These are phyloP conservation scores for Ganaspis sp. DNA, from an alignment of 1,140 invertebrate genomes.

Conservation along the genomic window DNA sequence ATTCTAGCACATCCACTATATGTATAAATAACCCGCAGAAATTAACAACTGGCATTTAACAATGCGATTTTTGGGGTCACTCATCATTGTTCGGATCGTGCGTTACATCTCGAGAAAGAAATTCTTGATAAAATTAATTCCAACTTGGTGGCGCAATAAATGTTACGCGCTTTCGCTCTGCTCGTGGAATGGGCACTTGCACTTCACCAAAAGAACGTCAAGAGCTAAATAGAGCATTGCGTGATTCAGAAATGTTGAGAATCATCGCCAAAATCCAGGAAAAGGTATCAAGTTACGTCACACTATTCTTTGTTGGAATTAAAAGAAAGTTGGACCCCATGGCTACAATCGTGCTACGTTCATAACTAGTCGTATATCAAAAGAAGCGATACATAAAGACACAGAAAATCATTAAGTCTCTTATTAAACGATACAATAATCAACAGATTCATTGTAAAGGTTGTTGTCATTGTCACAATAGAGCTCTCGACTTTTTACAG, in stretches of 20 bases:
- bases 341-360: neutral
- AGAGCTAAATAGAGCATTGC: conserved; percentile 20
- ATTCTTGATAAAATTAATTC: conserved; percentile 11
- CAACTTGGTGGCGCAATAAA: neutral
- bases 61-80: neutral
- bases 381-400: too few species aligned
- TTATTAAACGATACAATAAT: too few species aligned
- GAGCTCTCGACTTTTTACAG: too few species aligned
- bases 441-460: too few species aligned
- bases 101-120: neutral
- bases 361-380: too few species aligned
- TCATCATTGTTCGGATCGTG: conserved; percentile 51
- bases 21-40: too few species aligned
- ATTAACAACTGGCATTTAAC: too few species aligned
- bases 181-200: neutral
- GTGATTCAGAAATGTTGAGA: neutral
- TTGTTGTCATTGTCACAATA: too few species aligned
- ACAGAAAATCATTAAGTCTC: too few species aligned
- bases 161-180: conserved; percentile 51
- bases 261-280: neutral
- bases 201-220: neutral
- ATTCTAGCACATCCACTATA: conserved; percentile 21
- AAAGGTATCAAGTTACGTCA: neutral
- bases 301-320: neutral
- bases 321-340: neutral